phyloP scores from a whole-genome alignment of 2,797 vertebrate genomes.

The Sciurus vulgaris region DNA sequence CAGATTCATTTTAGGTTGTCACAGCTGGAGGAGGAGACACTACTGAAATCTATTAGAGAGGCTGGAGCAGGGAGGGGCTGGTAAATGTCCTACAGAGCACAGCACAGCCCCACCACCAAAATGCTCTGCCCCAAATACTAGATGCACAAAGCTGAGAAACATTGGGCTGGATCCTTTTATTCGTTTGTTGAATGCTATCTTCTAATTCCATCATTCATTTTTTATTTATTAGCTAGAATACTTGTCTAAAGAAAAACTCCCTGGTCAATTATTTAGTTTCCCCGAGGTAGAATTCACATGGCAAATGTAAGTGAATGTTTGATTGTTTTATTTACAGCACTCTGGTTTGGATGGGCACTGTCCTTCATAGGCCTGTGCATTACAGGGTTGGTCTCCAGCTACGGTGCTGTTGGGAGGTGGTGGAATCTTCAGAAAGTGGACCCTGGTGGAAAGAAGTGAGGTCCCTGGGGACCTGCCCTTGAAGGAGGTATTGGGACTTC shows the following conservation, averaged over 20 bases:
- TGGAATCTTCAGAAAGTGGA: neutral
- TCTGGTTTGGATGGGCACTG: neutral
- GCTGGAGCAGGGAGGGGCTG: too few relatives aligned
- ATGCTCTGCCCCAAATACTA: neutral
- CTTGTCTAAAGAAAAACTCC: slow-evolving; percentile 23
- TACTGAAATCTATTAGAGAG: neutral
- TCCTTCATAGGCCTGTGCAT: neutral
- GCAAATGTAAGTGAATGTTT: slow-evolving; percentile 6
- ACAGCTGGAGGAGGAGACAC: neutral
- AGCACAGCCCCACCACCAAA: neutral
- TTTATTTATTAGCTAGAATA: slow-evolving; percentile 24
- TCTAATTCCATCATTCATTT: neutral
- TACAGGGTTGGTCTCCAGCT: neutral
- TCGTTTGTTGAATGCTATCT: neutral
- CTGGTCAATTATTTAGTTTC: slow-evolving; percentile 5
- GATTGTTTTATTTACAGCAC: neutral
- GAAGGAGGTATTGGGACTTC: too few relatives aligned
- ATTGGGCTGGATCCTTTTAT: neutral
- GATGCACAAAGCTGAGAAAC: neutral
- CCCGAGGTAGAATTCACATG: neutral
- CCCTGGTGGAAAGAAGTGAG: too few relatives aligned
- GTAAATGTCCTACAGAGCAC: neutral
- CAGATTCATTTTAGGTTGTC: neutral
- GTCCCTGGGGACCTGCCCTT: too few relatives aligned
- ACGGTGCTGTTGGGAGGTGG: too few relatives aligned